phyloP scores from a whole-genome alignment of 64 coral and sea anemone genomes.

The Pachyseris speciosa region DNA sequence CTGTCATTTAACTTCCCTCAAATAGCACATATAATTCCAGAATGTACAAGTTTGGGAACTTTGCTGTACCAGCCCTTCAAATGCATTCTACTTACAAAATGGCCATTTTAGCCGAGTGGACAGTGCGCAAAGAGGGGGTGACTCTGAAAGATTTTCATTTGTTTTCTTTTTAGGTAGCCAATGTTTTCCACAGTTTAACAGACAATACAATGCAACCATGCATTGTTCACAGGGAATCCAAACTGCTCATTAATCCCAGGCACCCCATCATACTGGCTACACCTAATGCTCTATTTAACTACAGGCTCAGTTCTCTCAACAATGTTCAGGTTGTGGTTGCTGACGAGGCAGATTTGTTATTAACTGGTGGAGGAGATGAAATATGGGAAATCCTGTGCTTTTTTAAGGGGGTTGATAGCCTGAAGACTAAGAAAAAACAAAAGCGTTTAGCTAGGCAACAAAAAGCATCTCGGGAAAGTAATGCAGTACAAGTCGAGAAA shows the following conservation, averaged over 20 bases:
- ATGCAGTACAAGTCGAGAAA: not conserved
- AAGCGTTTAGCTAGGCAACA: not conserved
- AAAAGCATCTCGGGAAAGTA: not conserved
- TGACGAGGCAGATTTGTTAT: constrained; percentile 92
- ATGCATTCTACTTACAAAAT: too few species aligned
- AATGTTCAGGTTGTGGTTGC: constrained; percentile 72
- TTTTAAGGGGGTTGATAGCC: constrained; percentile 69
- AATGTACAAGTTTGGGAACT: too few species aligned
- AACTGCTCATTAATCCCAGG: constrained; percentile 58
- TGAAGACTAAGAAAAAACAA: constrained; percentile 11
- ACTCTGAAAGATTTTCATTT: not conserved
- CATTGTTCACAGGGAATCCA: constrained; percentile 84
- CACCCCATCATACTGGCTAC: constrained; percentile 87
- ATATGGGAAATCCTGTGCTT: constrained; percentile 87
- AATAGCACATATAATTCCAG: too few species aligned
- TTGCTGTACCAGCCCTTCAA: too few species aligned
- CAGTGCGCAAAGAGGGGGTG: not conserved
- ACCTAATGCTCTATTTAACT: constrained; percentile 78
- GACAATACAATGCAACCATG: constrained; percentile 72
- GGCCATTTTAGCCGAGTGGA: too few species aligned
- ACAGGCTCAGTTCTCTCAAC: constrained; percentile 61
- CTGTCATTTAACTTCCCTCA: too few species aligned
- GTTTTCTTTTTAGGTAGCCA: constrained; percentile 64
- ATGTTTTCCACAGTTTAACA: constrained; percentile 73
- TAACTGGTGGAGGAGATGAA: constrained; percentile 80